These are phyloP conservation scores for Pollenia angustigena DNA, from an alignment of 2,888 invertebrate species.

Conservation along the genomic window DNA sequence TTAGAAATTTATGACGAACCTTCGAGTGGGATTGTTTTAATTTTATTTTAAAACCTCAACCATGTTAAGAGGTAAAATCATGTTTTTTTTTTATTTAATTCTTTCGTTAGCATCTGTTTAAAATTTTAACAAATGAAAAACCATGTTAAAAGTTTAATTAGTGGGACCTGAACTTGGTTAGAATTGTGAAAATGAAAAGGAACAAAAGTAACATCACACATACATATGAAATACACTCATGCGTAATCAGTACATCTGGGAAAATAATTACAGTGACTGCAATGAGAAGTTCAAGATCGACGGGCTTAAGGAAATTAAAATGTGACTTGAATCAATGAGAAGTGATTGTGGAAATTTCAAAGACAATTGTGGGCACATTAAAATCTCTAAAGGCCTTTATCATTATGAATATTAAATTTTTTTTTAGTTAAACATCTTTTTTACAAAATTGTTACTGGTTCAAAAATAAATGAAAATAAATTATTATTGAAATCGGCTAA, in stretches of 20 bases:
- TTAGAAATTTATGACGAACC: background rate
- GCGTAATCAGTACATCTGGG: background rate
- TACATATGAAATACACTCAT: background rate
- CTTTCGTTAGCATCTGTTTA: background rate
- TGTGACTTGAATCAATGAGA: no score
- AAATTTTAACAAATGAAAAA: constrained; percentile 4
- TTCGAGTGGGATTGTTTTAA: constrained; percentile 34
- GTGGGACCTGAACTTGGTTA: background rate
- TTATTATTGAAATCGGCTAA: no score
- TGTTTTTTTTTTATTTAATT: constrained; percentile 24
- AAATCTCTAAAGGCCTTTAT: no score
- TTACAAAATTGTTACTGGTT: no score
- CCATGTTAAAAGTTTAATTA: constrained; percentile 43
- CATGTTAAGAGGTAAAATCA: constrained; percentile 19
- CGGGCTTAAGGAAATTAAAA: background rate
- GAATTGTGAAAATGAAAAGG: background rate
- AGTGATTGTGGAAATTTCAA: no score
- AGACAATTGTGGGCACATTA: no score
- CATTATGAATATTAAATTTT: no score
- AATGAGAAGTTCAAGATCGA: background rate
- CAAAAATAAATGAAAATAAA: no score
- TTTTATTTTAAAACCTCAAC: background rate
- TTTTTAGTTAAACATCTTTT: no score
- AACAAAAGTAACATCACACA: background rate
- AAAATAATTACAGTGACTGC: background rate